These are phyloP conservation scores for Orchestia grillus DNA, from an alignment of 1,140 invertebrate species.

Conservation along the genomic window DNA sequence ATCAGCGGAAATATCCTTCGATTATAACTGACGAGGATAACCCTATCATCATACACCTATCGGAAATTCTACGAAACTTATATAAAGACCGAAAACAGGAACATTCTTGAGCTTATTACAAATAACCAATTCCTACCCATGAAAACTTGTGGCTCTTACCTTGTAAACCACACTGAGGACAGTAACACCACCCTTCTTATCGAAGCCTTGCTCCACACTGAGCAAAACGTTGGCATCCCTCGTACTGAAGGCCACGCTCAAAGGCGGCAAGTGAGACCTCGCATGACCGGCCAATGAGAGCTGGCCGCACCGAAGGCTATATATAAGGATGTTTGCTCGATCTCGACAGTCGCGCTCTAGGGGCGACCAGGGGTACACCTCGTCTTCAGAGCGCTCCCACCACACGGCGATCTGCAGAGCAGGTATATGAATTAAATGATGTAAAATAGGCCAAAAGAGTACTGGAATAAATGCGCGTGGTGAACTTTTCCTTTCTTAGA, in stretches of 20 bases:
- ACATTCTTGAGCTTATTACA: too few species aligned
- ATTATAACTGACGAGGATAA: too few species aligned
- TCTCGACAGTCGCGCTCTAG: slow-evolving; percentile 81
- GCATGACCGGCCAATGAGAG: slow-evolving; percentile 77
- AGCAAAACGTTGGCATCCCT: slow-evolving; percentile 79
- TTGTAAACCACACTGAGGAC: slow-evolving; percentile 82
- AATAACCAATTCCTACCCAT: background rate
- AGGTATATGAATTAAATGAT: background rate
- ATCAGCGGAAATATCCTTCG: too few species aligned
- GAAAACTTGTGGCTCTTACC: slow-evolving; percentile 73
- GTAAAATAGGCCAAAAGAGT: background rate
- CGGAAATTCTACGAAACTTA: too few species aligned
- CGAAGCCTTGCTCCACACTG: slow-evolving; percentile 83
- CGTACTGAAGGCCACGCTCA: slow-evolving; percentile 79
- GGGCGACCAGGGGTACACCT: slow-evolving; percentile 88
- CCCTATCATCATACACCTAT: too few species aligned
- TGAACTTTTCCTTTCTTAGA: background rate
- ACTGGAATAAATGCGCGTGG: background rate
- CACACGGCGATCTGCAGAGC: slow-evolving; percentile 77
- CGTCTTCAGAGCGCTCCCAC: slow-evolving; percentile 83
- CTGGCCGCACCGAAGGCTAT: slow-evolving; percentile 72
- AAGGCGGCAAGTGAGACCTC: slow-evolving; percentile 80
- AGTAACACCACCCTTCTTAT: slow-evolving; percentile 82
- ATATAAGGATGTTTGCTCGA: slow-evolving; percentile 83
- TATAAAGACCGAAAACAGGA: too few species aligned